A percentile compares a stretch with the other conserved stretches of the same genome.
Evolutionary conservation across 2,113 vertebrate species (phyloP).

Genomic region (Chrysochloris asiatica): DNA sequence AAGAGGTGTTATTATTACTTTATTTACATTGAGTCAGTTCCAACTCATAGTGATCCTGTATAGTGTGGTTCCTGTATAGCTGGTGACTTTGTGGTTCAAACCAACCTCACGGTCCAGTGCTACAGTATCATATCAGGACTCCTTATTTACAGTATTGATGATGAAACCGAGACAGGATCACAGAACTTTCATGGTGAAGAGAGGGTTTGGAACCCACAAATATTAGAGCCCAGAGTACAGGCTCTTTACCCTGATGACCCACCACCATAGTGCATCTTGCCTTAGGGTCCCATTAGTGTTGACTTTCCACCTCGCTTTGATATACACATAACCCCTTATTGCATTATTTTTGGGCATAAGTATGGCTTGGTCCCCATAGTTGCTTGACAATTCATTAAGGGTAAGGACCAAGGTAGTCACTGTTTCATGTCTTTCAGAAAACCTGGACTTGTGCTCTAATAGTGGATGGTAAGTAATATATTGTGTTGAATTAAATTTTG

Average conservation of each 20-base stretch:
- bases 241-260: no score
- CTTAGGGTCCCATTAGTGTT: rapidly evolving
- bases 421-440: background rate
- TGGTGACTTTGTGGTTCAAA: no score
- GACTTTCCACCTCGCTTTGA: background rate
- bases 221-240: background rate
- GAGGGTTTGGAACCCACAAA: rapidly evolving
- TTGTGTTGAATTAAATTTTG: background rate
- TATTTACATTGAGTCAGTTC: no score
- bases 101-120: no score
- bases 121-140: no score
- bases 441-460: background rate
- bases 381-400: background rate
- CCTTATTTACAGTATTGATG: no score
- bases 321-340: rapidly evolving
- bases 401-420: background rate
- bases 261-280: rapidly evolving
- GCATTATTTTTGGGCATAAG: rapidly evolving
- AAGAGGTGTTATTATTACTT: rapidly evolving
- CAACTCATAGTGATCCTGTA: no score
- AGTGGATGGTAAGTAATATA: background rate
- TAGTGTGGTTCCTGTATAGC: no score
- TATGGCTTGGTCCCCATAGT: rapidly evolving
- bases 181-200: background rate
- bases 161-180: background rate